Evolutionary conservation across 2,888 invertebrate species (phyloP), one percentile per base, ranked within the genome.

Genomic region (Osmoderma eremita): DNA sequence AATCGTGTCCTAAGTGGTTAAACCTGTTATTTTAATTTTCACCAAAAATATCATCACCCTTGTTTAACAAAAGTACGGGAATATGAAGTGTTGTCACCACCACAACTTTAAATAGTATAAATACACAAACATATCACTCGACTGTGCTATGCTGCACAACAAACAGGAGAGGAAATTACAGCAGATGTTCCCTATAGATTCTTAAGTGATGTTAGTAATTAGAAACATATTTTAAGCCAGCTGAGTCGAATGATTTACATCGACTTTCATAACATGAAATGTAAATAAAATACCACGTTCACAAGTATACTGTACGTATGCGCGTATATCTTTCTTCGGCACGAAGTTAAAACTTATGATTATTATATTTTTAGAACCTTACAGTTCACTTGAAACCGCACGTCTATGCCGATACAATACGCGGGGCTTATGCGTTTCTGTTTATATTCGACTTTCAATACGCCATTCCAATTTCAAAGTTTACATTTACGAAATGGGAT

Each of bases 171-270:
- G 38, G 53, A 53, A 30, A 53, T 53, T 53, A 53, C 53, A 8
- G 18, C 53, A 53, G 53, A 53, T 53, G 53, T 39, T 53, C 36
- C 53, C 53, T 18, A 53, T 53, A 53, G 53, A 53, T 53, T 38
- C 38, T 53, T 18, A 53, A 53, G 36, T 36, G 53, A 36, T 53
- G 53, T 20, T 38, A 38, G 53, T 53, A 53, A 53, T 53, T 53
- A 53, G 18, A 38, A 53, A 53, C 53, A 53, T 53, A 53, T 53
- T 53, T 53, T 53, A 38, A 13, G 36, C 53, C 53, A 10, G 6
- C 30, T 6, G 30, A 30, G 30, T 30, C 30, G 30, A 30, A 53
- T 53, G 53, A 53, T 53, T 53, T 53, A 53, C 38, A 53, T 53
- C 17, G 15, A 17, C 49, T 15, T 53, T 38, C 53, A 38, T 53